phyloP scores from a whole-genome alignment of 1,140 invertebrate species.

The Drosophila ironensis region DNA sequence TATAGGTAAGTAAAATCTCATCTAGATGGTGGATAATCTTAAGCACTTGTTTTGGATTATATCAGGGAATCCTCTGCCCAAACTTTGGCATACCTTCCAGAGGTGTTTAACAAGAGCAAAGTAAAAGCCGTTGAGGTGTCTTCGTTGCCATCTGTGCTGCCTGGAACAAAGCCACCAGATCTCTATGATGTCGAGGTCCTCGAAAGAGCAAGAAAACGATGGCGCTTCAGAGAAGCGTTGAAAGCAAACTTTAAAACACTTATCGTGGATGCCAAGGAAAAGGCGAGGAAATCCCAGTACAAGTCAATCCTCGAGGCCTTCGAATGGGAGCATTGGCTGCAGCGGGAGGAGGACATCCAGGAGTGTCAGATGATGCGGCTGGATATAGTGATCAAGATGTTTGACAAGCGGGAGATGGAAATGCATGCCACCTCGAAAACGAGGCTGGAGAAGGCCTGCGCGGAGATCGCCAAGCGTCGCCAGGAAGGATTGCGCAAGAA shows the following conservation, averaged over 20 bases:
- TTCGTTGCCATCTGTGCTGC: slow-evolving; percentile 49
- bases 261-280: slow-evolving; percentile 21
- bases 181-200: slow-evolving; percentile 69
- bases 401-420: slow-evolving; percentile 73
- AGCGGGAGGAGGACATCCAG: slow-evolving; percentile 83
- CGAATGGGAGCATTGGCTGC: slow-evolving; percentile 79
- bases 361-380: slow-evolving; percentile 84
- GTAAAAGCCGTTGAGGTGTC: slow-evolving; percentile 53
- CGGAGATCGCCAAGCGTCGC: slow-evolving; percentile 77
- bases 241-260: slow-evolving; percentile 48
- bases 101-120: slow-evolving; percentile 81
- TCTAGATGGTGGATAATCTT: background rate
- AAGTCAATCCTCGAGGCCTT: slow-evolving; percentile 66
- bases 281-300: slow-evolving; percentile 26
- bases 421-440: slow-evolving; percentile 75
- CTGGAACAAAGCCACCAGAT: slow-evolving; percentile 56
- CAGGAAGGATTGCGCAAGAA: slow-evolving; percentile 80
- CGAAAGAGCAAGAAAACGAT: slow-evolving; percentile 72
- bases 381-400: slow-evolving; percentile 83
- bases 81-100: slow-evolving; percentile 87
- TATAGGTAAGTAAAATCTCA: slow-evolving; percentile 47
- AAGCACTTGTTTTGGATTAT: background rate
- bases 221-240: slow-evolving; percentile 66
- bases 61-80: slow-evolving; percentile 87
- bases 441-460: slow-evolving; percentile 80